These are phyloP conservation scores for Rhincodon typus DNA, from an alignment of 2,797 vertebrate genomes.

Conservation along the genomic window DNA sequence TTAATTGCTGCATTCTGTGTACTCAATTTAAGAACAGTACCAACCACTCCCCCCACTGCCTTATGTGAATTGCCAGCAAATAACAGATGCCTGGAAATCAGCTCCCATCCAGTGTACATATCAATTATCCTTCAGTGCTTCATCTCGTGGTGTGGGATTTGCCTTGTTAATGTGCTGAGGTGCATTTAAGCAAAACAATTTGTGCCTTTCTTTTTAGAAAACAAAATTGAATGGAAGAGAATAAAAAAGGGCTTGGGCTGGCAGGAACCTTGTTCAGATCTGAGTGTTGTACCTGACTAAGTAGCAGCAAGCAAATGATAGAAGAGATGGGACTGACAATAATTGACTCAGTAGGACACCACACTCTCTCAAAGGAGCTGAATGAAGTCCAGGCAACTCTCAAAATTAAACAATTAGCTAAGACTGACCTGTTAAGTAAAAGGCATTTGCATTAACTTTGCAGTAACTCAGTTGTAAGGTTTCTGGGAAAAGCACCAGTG, in stretches of 20 bases:
- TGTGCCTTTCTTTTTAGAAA: not conserved
- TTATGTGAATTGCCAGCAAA: not conserved
- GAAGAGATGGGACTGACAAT: not conserved
- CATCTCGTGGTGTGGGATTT: not conserved
- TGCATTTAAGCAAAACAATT: not conserved
- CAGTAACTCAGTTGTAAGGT: not conserved
- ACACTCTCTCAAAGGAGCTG: not conserved
- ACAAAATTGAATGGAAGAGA: not conserved
- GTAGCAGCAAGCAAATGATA: not conserved
- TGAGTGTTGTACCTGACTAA: not conserved
- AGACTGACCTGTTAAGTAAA: not conserved
- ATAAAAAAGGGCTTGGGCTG: not conserved
- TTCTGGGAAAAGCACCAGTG: not conserved
- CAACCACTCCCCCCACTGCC: not conserved
- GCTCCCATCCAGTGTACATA: not conserved
- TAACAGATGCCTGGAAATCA: not conserved
- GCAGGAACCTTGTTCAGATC: not conserved
- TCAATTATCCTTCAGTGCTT: not conserved
- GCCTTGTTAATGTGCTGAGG: not conserved
- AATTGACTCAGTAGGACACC: not conserved
- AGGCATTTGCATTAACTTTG: not conserved
- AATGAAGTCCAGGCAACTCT: not conserved
- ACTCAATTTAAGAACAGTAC: not conserved
- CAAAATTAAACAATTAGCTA: not conserved
- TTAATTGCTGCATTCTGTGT: not conserved